phyloP scores from a whole-genome alignment of 2,888 invertebrate genomes.

The Epinotia bilunana region DNA sequence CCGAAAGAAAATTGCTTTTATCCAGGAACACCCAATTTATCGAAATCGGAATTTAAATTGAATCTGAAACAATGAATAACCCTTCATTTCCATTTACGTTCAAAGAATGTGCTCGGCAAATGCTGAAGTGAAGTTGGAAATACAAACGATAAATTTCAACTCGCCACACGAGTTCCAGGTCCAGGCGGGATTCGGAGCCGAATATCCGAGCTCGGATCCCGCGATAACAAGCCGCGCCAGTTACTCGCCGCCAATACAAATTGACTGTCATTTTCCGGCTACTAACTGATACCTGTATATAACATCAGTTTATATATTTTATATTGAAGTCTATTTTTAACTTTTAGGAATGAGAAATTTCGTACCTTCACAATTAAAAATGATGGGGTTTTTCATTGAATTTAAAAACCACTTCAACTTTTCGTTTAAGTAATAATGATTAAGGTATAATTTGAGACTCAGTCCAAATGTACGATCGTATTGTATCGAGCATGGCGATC shows the following conservation, averaged over 20 bases:
- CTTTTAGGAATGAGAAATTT: background rate
- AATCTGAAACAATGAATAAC: constrained; percentile 41
- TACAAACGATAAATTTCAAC: constrained; percentile 44
- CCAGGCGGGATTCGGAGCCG: constrained; percentile 42
- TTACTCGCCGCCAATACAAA: constrained; percentile 64
- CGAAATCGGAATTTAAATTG: constrained; percentile 40
- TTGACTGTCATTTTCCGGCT: constrained; percentile 59
- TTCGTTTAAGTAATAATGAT: background rate
- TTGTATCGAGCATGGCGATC: constrained; percentile 74
- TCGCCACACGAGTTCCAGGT: constrained; percentile 44
- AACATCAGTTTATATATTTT: constrained; percentile 27
- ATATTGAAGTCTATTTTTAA: background rate
- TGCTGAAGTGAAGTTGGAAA: constrained; percentile 41
- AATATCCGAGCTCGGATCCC: constrained; percentile 56
- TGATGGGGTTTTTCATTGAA: background rate
- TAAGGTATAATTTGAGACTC: background rate
- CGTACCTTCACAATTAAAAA: background rate
- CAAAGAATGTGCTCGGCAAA: constrained; percentile 40
- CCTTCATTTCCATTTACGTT: constrained; percentile 43
- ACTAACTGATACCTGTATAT: constrained; percentile 32
- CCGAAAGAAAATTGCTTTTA: constrained; percentile 52
- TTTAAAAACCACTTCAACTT: background rate
- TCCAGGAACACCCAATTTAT: constrained; percentile 45
- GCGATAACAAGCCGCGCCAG: constrained; percentile 67
- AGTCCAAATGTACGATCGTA: constrained; percentile 67